Evolutionary conservation across 2,113 vertebrate genomes (phyloP).

Genomic region (Octodon degus): DNA sequence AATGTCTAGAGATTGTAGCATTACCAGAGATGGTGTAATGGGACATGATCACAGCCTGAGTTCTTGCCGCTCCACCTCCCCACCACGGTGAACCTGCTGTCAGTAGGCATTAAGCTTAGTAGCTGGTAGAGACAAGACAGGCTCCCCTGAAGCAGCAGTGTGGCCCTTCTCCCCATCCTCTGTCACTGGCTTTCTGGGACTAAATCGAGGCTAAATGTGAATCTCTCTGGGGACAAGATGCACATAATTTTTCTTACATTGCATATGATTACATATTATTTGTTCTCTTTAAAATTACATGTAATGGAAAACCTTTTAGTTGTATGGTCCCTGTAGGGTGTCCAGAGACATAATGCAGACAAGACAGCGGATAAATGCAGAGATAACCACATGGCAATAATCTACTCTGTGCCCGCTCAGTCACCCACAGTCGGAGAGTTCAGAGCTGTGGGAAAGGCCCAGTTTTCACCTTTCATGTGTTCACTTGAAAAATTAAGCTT

Average conservation of each 20-base stretch:
- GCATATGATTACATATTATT: constrained; percentile 47
- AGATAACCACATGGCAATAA: not conserved
- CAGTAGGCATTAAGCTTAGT: not conserved
- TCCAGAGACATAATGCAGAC: not conserved
- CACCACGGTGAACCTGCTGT: no score
- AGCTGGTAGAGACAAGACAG: not conserved
- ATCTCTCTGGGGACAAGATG: constrained; percentile 46
- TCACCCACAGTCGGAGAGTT: not conserved
- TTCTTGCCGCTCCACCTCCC: not conserved
- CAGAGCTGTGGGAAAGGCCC: not conserved
- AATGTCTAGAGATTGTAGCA: not conserved
- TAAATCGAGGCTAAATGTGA: constrained; percentile 52
- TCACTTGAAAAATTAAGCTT: constrained; percentile 48
- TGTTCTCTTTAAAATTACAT: constrained; percentile 61
- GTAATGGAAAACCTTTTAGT: constrained; percentile 67
- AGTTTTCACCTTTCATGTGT: constrained; percentile 38
- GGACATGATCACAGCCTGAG: not conserved
- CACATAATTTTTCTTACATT: constrained; percentile 35
- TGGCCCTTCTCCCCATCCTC: not conserved
- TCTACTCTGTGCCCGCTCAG: not conserved
- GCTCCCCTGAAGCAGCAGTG: no score
- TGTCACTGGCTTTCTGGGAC: not conserved
- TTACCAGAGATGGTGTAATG: not conserved
- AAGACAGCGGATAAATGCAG: constrained; percentile 13
- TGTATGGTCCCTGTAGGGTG: not conserved